Evolutionary conservation across 1,140 invertebrate species (phyloP).

Genomic region (Homalodisca vitripennis): DNA sequence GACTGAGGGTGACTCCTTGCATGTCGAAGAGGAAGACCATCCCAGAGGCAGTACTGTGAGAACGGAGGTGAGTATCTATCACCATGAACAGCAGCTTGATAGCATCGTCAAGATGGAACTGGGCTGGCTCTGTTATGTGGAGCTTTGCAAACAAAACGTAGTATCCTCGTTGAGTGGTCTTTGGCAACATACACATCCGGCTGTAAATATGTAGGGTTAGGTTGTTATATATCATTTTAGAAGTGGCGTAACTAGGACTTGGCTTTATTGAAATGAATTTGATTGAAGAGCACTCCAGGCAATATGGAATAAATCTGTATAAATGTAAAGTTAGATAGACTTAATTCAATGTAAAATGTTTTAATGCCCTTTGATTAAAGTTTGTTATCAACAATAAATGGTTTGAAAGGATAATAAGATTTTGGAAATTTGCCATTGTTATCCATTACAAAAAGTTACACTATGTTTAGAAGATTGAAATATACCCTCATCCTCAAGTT

Average conservation of each 20-base stretch:
- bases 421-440: too few relatives aligned
- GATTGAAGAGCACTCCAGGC: background rate
- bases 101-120: conserved; percentile 58
- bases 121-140: conserved; percentile 56
- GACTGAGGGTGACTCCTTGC: conserved; percentile 59
- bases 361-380: too few relatives aligned
- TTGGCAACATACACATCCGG: conserved; percentile 47
- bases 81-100: conserved; percentile 63
- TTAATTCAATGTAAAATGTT: too few relatives aligned
- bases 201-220: conserved; percentile 23
- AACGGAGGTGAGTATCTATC: conserved; percentile 55
- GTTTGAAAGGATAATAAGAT: too few relatives aligned
- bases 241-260: background rate
- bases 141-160: conserved; percentile 57
- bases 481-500: too few relatives aligned
- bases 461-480: too few relatives aligned
- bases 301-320: too few relatives aligned
- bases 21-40: conserved; percentile 64
- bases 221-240: background rate
- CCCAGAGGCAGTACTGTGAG: conserved; percentile 43
- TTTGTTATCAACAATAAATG: too few relatives aligned
- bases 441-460: too few relatives aligned
- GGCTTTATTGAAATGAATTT: background rate
- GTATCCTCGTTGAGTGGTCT: conserved; percentile 58
- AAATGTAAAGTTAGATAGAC: too few relatives aligned